Percentiles rank a stretch among this genome's conserved stretches.
Evolutionary conservation across 1,140 invertebrate genomes (phyloP).

Genomic region (Bombyx mandarina): DNA sequence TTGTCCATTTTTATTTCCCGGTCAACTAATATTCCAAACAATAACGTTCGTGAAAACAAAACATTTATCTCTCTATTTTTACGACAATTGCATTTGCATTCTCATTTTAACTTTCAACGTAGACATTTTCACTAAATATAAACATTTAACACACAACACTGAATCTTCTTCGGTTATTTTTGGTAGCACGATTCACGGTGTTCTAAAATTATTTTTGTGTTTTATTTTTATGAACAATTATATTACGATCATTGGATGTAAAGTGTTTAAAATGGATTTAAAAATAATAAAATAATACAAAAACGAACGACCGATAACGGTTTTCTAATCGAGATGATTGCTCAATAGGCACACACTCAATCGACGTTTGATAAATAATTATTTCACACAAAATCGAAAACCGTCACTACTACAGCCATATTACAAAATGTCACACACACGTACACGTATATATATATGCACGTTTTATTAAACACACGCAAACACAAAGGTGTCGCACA

Average conservation of each 20-base stretch:
- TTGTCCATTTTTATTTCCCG: slow-evolving; percentile 42
- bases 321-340: slow-evolving; percentile 11
- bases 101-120: slow-evolving; percentile 25
- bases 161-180: slow-evolving; percentile 29
- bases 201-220: not conserved
- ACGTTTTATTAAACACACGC: no score
- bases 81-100: slow-evolving; percentile 26
- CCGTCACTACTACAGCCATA: no score
- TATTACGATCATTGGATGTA: no score
- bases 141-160: slow-evolving; percentile 26
- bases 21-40: slow-evolving; percentile 20
- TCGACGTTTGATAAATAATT: no score
- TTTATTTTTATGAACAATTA: not conserved
- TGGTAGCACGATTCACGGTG: slow-evolving; percentile 7
- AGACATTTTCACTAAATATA: slow-evolving; percentile 35
- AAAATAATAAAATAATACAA: not conserved
- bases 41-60: slow-evolving; percentile 14
- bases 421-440: no score
- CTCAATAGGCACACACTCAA: slow-evolving; percentile 1
- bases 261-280: not conserved
- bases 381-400: no score
- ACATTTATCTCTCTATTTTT: slow-evolving; percentile 19
- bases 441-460: no score
- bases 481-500: no score
- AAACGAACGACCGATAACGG: slow-evolving; percentile 6